These are phyloP conservation scores for Sturnus vulgaris DNA, from an alignment of 2,113 vertebrate species.

Conservation along the genomic window DNA sequence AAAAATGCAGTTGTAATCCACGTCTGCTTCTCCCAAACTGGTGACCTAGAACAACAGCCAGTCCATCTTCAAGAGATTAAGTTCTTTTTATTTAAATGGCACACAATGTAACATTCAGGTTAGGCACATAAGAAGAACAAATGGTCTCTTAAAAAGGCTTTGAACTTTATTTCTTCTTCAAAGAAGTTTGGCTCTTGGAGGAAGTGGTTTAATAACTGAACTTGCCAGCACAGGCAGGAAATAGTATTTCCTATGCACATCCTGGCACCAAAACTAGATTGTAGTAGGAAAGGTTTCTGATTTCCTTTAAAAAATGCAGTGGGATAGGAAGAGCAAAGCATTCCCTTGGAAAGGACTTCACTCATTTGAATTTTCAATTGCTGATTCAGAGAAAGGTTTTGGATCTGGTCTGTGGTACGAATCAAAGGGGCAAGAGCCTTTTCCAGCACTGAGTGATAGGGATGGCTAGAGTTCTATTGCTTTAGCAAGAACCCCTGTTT, in stretches of 20 bases:
- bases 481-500: neutral
- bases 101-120: neutral
- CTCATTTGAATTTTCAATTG: neutral
- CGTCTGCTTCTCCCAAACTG: neutral
- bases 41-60: neutral
- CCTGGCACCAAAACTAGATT: conserved; percentile 45
- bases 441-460: neutral
- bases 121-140: conserved; percentile 59
- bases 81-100: neutral
- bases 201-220: conserved; percentile 63
- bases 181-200: conserved; percentile 44
- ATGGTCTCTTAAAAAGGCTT: conserved; percentile 61
- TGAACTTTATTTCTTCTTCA: conserved; percentile 69
- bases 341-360: neutral
- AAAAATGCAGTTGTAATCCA: neutral
- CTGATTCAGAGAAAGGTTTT: neutral
- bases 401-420: neutral
- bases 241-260: conserved; percentile 46
- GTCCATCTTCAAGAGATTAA: conserved; percentile 42
- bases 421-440: neutral
- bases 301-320: neutral
- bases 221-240: conserved; percentile 56
- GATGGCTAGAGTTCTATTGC: neutral
- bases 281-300: conserved; percentile 31
- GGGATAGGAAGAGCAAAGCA: neutral